A percentile compares a stretch with the other conserved stretches of the same genome.
phyloP scores from a whole-genome alignment of 2,797 vertebrate genomes.

The Rhyacichthys aspro region DNA sequence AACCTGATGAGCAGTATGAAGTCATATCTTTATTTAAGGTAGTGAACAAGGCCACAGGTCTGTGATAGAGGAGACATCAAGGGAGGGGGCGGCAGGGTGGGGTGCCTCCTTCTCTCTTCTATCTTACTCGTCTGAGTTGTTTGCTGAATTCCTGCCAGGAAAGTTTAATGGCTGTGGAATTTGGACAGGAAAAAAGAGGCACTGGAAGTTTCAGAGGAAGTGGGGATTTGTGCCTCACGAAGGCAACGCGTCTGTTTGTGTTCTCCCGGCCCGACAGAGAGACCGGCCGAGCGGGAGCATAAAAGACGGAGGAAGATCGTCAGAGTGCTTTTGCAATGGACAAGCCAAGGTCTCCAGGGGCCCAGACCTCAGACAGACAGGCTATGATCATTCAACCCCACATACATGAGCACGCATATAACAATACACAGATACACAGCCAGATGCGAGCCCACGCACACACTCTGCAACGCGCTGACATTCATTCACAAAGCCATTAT shows the following conservation, averaged over 20 bases:
- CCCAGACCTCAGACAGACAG: conserved; percentile 74
- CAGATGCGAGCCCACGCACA: conserved; percentile 44
- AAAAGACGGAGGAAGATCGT: conserved; percentile 78
- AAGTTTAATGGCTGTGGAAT: conserved; percentile 98
- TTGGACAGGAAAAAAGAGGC: conserved; percentile 88
- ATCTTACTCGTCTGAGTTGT: conserved; percentile 75
- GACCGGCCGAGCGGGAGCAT: conserved; percentile 47
- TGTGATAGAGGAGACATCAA: conserved; percentile 77
- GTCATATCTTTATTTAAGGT: conserved; percentile 85
- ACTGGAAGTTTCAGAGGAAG: conserved; percentile 93
- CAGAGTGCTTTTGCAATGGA: conserved; percentile 81
- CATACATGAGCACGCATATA: conserved; percentile 52
- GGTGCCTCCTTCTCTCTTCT: conserved; percentile 32
- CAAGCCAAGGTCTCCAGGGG: conserved; percentile 59
- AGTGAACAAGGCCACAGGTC: conserved; percentile 73
- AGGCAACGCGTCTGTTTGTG: conserved; percentile 88
- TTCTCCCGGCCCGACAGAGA: conserved; percentile 75
- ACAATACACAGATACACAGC: conserved; percentile 50
- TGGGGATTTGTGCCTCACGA: conserved; percentile 85
- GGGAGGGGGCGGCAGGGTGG: conserved; percentile 21
- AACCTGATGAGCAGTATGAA: conserved; percentile 79
- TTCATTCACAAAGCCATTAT: conserved; percentile 10
- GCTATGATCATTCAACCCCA: conserved; percentile 38
- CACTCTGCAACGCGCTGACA: conserved; percentile 12
- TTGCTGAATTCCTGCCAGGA: conserved; percentile 89